A percentile compares a stretch with the other conserved stretches of the same genome.
These are phyloP conservation scores for Nomada goodeniana DNA, from an alignment of 2,888 invertebrate species.

Conservation along the genomic window DNA sequence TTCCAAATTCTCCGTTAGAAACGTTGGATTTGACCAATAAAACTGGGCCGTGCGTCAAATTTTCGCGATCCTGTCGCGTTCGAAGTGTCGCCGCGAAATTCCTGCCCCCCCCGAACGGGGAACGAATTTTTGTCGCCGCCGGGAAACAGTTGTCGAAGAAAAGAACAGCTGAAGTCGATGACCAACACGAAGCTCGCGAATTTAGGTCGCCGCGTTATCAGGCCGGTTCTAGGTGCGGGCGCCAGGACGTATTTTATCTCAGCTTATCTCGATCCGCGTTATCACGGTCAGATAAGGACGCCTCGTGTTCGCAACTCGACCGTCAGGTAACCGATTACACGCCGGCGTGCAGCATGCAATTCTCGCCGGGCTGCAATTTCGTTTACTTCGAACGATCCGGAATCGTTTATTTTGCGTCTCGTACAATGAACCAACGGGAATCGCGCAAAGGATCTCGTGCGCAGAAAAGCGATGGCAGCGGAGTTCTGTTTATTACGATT, in stretches of 20 bases:
- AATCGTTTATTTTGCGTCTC: too few relatives aligned
- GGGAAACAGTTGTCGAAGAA: slow-evolving; percentile 6
- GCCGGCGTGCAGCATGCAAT: slow-evolving; percentile 10
- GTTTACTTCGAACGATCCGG: neutral
- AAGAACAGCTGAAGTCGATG: slow-evolving; percentile 40
- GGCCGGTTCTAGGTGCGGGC: slow-evolving; percentile 47
- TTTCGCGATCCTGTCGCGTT: too few relatives aligned
- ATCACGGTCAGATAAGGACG: slow-evolving; percentile 62
- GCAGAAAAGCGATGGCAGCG: too few relatives aligned
- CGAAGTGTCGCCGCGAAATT: neutral
- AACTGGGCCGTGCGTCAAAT: too few relatives aligned
- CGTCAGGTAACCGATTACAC: slow-evolving; percentile 37
- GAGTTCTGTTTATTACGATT: too few relatives aligned
- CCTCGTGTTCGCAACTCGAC: slow-evolving; percentile 39
- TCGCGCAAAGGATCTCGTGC: too few relatives aligned
- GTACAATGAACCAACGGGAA: too few relatives aligned
- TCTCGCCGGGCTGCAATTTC: slow-evolving; percentile 14
- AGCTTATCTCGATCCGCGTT: slow-evolving; percentile 60
- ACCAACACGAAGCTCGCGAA: slow-evolving; percentile 36
- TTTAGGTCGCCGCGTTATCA: slow-evolving; percentile 59
- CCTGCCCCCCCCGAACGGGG: neutral
- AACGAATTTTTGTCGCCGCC: neutral
- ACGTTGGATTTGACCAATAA: neutral
- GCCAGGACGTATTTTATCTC: slow-evolving; percentile 48
- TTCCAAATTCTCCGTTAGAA: too few relatives aligned